These are phyloP conservation scores for Dysdera silvatica DNA, from an alignment of 1,140 invertebrate genomes.

Conservation along the genomic window DNA sequence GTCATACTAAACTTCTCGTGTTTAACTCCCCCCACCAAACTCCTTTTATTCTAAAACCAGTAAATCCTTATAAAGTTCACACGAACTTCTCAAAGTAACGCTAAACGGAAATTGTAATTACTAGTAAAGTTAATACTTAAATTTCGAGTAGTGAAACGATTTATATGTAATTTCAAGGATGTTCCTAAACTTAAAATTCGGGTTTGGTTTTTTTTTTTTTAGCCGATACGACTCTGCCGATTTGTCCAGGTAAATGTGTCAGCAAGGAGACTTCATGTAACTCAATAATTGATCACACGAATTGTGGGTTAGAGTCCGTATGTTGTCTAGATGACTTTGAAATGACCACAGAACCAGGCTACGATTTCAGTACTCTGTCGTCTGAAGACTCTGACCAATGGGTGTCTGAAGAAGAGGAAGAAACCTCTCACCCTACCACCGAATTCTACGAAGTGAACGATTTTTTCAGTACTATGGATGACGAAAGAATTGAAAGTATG, in stretches of 20 bases:
- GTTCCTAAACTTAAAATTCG: too few relatives aligned
- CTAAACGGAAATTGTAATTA: too few relatives aligned
- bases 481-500: neutral
- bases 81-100: too few relatives aligned
- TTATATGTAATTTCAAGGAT: too few relatives aligned
- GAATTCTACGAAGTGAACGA: neutral
- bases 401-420: neutral
- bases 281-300: neutral
- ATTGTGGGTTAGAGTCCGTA: neutral
- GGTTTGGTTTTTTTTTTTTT: neutral
- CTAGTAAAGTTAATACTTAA: too few relatives aligned
- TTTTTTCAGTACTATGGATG: neutral
- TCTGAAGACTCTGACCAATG: neutral
- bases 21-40: too few relatives aligned
- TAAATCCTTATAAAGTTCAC: too few relatives aligned
- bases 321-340: slow-evolving; percentile 10
- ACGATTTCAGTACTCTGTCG: neutral
- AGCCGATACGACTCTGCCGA: neutral
- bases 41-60: too few relatives aligned
- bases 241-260: slow-evolving; percentile 8
- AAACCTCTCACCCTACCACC: neutral
- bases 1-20: too few relatives aligned
- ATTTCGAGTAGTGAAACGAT: too few relatives aligned
- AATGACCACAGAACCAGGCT: neutral
- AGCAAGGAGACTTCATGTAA: neutral